Evolutionary conservation across 1,140 invertebrate genomes (phyloP), one percentile per base, ranked within the genome.

Genomic region (Pseudomyrmex sp.): DNA sequence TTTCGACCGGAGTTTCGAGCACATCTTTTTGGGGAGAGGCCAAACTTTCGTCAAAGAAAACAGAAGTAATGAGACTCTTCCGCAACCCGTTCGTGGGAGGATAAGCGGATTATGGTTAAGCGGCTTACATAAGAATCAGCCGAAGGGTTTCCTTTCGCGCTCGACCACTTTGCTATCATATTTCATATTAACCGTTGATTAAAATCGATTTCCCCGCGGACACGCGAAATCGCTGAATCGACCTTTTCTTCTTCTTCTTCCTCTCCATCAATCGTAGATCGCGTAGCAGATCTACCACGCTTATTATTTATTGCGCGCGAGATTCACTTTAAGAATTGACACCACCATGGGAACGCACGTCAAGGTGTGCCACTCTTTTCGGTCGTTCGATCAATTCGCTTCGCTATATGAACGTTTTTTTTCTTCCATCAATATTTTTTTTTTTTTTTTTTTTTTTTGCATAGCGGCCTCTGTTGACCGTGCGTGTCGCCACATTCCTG

Each of bases 81-180:
- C 72, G 69, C 62, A 85, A 88, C 85, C 89, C 85, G 86, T 86
- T 91, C 86, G 87, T 75, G 80, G 87, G 73, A 26, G 61, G 59
- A 62, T 87, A 90, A 91, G 90, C 87, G 87, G 91, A 91, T 91
- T 89, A 90, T 50, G 20, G 56, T 5, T 92, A 92, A 93, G 92
- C 90, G 75, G 92, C 92, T 92, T 92, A 92, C 80, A 86, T 89
- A 91, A 92, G 91, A 93, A 92, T 89, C 87, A 92, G 89, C 91
- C 88, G 76, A 91, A 92, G 92, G 91, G 92, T 86, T 92, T 93
- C 50, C 62, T 58, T n/a, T 65, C 91, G 20, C 80, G 61, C 65
- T 85, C 85, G 74, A 68, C 85, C 89, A 86, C 75, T 88, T 90
- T 84, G 83, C 86, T 90, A 91, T 91, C 91, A 88, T 90, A 90